Percentiles rank a stretch among this genome's conserved stretches.
These are phyloP conservation scores for Xyrauchen texanus DNA, from an alignment of 2,113 vertebrate genomes.

Conservation along the genomic window DNA sequence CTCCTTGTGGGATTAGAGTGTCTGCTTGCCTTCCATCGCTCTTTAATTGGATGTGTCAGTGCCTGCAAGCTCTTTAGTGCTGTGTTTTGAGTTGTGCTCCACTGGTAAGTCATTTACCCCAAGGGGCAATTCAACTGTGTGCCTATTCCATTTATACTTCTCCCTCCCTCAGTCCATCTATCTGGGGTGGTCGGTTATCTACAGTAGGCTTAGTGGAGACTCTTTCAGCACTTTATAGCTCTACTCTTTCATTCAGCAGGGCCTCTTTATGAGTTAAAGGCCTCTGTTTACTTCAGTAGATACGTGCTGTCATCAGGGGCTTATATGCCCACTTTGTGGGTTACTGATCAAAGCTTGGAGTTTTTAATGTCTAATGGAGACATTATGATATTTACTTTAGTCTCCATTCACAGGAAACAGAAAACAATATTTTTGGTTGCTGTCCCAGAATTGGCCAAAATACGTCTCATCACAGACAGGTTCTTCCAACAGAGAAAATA, in stretches of 20 bases:
- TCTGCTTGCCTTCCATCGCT: slow-evolving; percentile 40
- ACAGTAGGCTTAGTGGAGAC: slow-evolving; percentile 56
- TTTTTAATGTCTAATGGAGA: slow-evolving; percentile 40
- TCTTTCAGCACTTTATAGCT: slow-evolving; percentile 46
- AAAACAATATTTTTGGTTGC: slow-evolving; percentile 20
- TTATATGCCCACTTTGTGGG: slow-evolving; percentile 52
- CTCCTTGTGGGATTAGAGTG: slow-evolving; percentile 48
- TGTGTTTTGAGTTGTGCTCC: slow-evolving; percentile 41
- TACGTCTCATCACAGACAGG: not conserved
- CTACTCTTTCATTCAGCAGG: slow-evolving; percentile 36
- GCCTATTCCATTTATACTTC: not conserved
- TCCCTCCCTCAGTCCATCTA: not conserved
- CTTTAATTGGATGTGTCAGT: slow-evolving; percentile 52
- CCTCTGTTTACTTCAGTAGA: slow-evolving; percentile 44
- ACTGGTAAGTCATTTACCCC: slow-evolving; percentile 48
- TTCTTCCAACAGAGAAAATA: not conserved
- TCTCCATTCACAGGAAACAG: slow-evolving; percentile 26
- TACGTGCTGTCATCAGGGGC: slow-evolving; percentile 60
- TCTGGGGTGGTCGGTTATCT: slow-evolving; percentile 47
- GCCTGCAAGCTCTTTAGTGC: slow-evolving; percentile 48
- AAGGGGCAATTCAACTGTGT: slow-evolving; percentile 29
- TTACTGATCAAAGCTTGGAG: slow-evolving; percentile 57
- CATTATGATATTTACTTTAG: slow-evolving; percentile 36
- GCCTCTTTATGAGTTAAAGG: slow-evolving; percentile 48
- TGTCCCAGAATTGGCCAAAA: slow-evolving; percentile 18